Conservation (phyloP, 2,113 vertebrate species). For the human region GRCh38 chr14:95363501-95364000, state of each 20-base stretch:
- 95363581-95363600: neutral
- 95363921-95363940: neutral
- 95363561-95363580: fast-evolving
- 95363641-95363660: neutral
- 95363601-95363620: neutral
- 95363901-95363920: neutral
- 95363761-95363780: neutral
- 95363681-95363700: neutral
- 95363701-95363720: neutral
- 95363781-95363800: neutral
- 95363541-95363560: neutral
- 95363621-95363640: fast-evolving
- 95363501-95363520: neutral
- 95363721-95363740: neutral
- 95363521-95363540: neutral
- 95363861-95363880: neutral
- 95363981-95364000: neutral
- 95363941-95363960: fast-evolving
- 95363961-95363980: neutral
- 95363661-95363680: fast-evolving
- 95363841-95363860: too few species aligned
- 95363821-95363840: too few species aligned
- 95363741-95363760: neutral
- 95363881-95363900: neutral
- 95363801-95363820: too few species aligned